Conservation (phyloP, 1,140 invertebrate genomes). For the Elymnias hypermnestra region DNA sequence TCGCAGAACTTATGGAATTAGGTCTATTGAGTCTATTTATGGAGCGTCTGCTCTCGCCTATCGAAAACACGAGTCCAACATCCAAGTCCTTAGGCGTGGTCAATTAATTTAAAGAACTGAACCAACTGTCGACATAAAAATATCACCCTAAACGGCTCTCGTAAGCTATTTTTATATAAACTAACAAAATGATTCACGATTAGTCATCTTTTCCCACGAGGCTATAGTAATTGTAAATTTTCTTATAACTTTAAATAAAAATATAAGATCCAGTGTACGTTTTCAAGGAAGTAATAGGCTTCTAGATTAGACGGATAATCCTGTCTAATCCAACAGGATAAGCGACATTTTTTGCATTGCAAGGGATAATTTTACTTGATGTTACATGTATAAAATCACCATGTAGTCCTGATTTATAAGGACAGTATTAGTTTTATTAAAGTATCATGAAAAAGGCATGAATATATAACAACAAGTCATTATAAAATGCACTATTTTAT, state of each 20-base stretch:
- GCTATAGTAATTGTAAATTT: background rate
- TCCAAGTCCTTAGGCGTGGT: conserved; percentile 24
- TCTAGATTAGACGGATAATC: conserved; percentile 8
- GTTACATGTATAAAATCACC: too few relatives aligned
- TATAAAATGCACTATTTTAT: too few relatives aligned
- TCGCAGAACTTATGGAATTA: conserved; percentile 11
- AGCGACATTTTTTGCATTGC: too few relatives aligned
- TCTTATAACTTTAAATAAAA: background rate
- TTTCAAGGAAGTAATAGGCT: too few relatives aligned
- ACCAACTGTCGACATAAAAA: conserved; percentile 6
- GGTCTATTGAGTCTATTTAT: conserved; percentile 20
- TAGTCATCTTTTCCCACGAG: conserved; percentile 13
- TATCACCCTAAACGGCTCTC: background rate
- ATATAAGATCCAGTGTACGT: background rate
- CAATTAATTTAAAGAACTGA: conserved; percentile 23
- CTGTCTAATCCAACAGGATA: too few relatives aligned
- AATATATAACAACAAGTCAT: too few relatives aligned
- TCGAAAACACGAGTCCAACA: conserved; percentile 11
- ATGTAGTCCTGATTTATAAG: too few relatives aligned
- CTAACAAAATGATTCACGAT: conserved; percentile 11
- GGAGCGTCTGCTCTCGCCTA: conserved; percentile 10
- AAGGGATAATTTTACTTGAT: too few relatives aligned
- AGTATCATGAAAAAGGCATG: too few relatives aligned
- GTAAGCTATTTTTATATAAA: conserved; percentile 6
- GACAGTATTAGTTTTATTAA: too few relatives aligned